Evolutionary conservation across 2,888 invertebrate genomes (phyloP).

Genomic region (Lycophotia porphyrea): DNA sequence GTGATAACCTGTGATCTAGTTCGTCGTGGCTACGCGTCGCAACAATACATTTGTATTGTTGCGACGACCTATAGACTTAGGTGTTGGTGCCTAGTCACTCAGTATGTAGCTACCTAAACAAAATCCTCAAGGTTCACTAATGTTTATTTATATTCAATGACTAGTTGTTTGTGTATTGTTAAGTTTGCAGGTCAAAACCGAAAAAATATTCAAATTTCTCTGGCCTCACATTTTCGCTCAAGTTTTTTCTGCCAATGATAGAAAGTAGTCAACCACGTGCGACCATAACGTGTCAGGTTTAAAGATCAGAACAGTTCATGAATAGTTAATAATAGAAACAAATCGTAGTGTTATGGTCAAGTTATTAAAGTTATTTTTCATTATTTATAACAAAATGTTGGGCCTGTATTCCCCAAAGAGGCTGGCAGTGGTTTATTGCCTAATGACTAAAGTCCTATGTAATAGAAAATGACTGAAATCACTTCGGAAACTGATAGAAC

Average conservation of each 20-base stretch:
- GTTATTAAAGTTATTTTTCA: conserved; percentile 42
- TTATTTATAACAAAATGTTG: conserved; percentile 5
- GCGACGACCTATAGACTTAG: conserved; percentile 41
- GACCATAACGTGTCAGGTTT: conserved; percentile 34
- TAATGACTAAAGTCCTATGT: neutral
- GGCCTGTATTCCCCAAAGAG: neutral
- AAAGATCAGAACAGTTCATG: conserved; percentile 43
- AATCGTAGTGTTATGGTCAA: conserved; percentile 25
- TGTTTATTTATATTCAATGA: conserved; percentile 41
- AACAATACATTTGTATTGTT: conserved; percentile 47
- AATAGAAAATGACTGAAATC: neutral
- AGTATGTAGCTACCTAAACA: neutral
- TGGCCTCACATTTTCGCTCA: neutral
- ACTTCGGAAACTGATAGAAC: neutral
- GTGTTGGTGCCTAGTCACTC: conserved; percentile 22
- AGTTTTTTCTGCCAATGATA: neutral
- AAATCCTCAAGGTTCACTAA: conserved; percentile 8
- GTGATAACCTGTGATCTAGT: conserved; percentile 64
- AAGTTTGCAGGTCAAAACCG: conserved; percentile 10
- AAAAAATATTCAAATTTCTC: conserved; percentile 22
- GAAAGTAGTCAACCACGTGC: conserved; percentile 6
- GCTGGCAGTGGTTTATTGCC: neutral
- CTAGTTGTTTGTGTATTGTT: conserved; percentile 22
- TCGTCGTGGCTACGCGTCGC: conserved; percentile 40
- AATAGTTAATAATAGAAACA: conserved; percentile 48